Base-by-base conservation (phyloP, 2,888 invertebrate genomes). In the Drosophila mimica region DNA sequence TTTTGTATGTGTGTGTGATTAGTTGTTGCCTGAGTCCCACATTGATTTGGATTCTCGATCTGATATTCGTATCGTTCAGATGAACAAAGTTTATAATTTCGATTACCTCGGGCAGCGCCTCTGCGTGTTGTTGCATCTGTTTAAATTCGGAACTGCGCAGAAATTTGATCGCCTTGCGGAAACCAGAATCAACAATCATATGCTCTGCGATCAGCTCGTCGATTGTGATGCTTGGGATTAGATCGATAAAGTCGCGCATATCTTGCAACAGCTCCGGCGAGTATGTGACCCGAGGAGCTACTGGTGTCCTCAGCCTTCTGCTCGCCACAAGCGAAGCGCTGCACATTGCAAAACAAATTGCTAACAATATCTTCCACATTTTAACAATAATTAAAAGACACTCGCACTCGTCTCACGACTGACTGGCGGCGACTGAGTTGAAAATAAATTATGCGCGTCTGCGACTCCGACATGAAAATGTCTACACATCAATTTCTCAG, bases 201-300 rank as follows among this genome's bases (percentile, higher is more conserved):
- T 92, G 91, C 65, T 91, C 65, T 33, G 91, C 89, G 30, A 83
- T 74, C 11, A 91, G 38, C 60, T 81, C 91, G 43, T 89, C 92
- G 30, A 92, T 51, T 15, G 60, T 79, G 0, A 69, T 58, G 2
- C 30, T 33, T 25, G 91, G 91, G 63, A 92, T 92, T 9, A 92
- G 81, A 28, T 80, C 52, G 0, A 78, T 28, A 61, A 92, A 92
- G 48, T 90, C 91, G 15, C 76, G 79, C 11, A 91, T 54, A 64
- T 92, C 92, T 11, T 78, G 69, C 15, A 91, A 38, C 66, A 92
- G 79, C 68, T 91, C 91, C 4, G 91, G 91, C 2, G 91, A 90
- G 43, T 86, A 88, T 5, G 58, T 48, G 0, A 85, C 60, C 5
- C 33, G 56, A 5, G 51, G 3, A 5, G 46, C 9, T 15, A 7